Percentiles rank a stretch among this genome's conserved stretches.
phyloP scores from a whole-genome alignment of 2,888 invertebrate genomes.

The Augochlorella aurata region DNA sequence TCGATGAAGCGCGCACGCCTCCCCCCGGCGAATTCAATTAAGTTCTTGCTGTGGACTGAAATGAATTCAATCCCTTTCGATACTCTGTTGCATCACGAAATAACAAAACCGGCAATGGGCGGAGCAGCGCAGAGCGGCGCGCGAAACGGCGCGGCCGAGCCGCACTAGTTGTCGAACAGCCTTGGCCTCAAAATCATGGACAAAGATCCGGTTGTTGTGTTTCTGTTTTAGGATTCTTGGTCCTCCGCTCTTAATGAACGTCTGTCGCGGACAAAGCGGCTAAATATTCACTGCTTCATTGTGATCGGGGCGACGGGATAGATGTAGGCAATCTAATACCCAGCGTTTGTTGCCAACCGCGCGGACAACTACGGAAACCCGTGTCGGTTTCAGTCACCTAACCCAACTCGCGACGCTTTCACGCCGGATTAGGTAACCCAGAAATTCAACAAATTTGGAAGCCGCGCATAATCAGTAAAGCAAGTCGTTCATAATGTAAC shows the following conservation, averaged over 20 bases:
- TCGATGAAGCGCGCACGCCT: constrained; percentile 44
- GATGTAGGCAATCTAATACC: neutral
- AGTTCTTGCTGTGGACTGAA: constrained; percentile 52
- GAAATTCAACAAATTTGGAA: too few relatives aligned
- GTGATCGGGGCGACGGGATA: neutral
- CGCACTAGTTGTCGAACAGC: neutral
- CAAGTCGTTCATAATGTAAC: too few relatives aligned
- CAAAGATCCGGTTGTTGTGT: neutral
- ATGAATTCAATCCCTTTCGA: constrained; percentile 38
- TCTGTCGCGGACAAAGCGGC: neutral
- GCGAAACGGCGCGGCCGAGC: neutral
- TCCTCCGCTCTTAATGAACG: neutral
- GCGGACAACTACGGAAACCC: neutral
- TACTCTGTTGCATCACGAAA: constrained; percentile 19
- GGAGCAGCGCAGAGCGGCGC: neutral
- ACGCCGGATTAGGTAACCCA: too few relatives aligned
- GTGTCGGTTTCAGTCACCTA: neutral
- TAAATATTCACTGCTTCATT: neutral
- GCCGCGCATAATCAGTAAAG: too few relatives aligned
- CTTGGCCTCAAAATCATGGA: neutral
- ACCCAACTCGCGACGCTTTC: neutral
- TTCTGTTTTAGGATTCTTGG: neutral
- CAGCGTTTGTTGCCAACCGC: neutral
- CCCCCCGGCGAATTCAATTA: constrained; percentile 60
- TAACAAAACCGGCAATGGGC: constrained; percentile 8